Evolutionary conservation across 2,797 vertebrate species (phyloP).

Genomic region (Lates japonicus): DNA sequence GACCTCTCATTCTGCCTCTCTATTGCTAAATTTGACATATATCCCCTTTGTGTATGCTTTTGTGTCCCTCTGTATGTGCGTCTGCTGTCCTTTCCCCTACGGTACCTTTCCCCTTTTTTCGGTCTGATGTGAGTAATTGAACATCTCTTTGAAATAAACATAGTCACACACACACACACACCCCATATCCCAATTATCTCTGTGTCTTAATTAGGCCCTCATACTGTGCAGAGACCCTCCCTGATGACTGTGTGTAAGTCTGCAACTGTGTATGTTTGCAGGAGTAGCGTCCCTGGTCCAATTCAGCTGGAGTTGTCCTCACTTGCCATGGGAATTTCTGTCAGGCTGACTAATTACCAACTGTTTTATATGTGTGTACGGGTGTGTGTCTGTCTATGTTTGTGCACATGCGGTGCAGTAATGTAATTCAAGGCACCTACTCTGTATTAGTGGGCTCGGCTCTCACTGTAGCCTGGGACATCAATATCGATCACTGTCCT

Average conservation of each 20-base stretch:
- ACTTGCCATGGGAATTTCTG: slow-evolving; percentile 78
- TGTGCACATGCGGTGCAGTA: slow-evolving; percentile 33
- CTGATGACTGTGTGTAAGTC: slow-evolving; percentile 64
- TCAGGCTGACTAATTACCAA: slow-evolving; percentile 82
- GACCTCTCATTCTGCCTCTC: slow-evolving; percentile 55
- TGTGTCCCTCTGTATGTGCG: slow-evolving; percentile 42
- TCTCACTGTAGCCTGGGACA: slow-evolving; percentile 58
- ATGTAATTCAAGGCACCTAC: slow-evolving; percentile 54
- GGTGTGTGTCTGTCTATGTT: slow-evolving; percentile 18
- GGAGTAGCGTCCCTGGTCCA: slow-evolving; percentile 70
- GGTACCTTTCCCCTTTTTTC: slow-evolving; percentile 41
- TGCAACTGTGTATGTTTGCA: slow-evolving; percentile 68
- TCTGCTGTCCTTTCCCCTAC: slow-evolving; percentile 55
- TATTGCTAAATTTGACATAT: slow-evolving; percentile 66
- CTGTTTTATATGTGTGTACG: slow-evolving; percentile 41
- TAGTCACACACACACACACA: slow-evolving; percentile 37
- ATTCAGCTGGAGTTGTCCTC: slow-evolving; percentile 77
- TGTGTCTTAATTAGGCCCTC: slow-evolving; percentile 84
- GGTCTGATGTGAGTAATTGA: slow-evolving; percentile 69
- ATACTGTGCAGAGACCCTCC: slow-evolving; percentile 69
- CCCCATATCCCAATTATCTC: slow-evolving; percentile 77
- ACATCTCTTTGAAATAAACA: slow-evolving; percentile 76
- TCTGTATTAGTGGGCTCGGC: slow-evolving; percentile 42
- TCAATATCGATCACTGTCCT: slow-evolving; percentile 71
- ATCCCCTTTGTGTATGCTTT: slow-evolving; percentile 46